Base-by-base conservation (phyloP, 2,113 vertebrate species). In the Rhadina sibilatrix region DNA sequence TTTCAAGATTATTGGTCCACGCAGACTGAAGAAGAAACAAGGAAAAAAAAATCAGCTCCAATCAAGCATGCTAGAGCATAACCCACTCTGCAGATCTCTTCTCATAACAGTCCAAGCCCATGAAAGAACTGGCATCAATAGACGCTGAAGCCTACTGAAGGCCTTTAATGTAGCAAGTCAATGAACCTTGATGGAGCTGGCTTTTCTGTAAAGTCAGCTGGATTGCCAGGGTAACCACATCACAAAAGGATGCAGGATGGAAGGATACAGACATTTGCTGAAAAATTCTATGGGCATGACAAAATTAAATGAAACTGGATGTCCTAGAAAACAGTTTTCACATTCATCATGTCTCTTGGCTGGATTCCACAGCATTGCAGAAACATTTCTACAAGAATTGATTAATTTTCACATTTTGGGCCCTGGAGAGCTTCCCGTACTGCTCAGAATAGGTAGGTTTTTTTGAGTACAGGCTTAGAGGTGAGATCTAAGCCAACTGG, bases 291-390 rank as follows among this genome's bases (percentile, higher is more conserved):
- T 19, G 52, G 57, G 66, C 76, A 87, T 1, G 23, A 78, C 71
- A 93, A 75, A 93, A 94, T 85, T 54, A 93, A 90, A 95, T 60
- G n/a, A 96, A 93, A 94, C 52, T 84, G 38, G 53, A 79, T 95
- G 95, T 87, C 95, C 93, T 69, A 96, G 94, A 94, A 95, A 95
- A 91, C 37, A 87, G 72, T 90, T 89, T 91, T 79, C 59, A 63
- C 57, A 96, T 93, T 94, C 59, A 87, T 95, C 84, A 61, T 65
- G 74, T 93, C 84, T 91, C 74, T 90, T 95, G 93, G 91, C 94
- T 95, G 87, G 66, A 94, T 72, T 96, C 91, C 91, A 89, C 2
- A 3, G 30, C 77, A 89, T 89, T 24, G 5, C 81, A 82, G 93
- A 94, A 95, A 79, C 5, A 3, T 83, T 89, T 85, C 74, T 72